phyloP scores from a whole-genome alignment of 2,888 invertebrate genomes.

The Drosophila kambysellisi region DNA sequence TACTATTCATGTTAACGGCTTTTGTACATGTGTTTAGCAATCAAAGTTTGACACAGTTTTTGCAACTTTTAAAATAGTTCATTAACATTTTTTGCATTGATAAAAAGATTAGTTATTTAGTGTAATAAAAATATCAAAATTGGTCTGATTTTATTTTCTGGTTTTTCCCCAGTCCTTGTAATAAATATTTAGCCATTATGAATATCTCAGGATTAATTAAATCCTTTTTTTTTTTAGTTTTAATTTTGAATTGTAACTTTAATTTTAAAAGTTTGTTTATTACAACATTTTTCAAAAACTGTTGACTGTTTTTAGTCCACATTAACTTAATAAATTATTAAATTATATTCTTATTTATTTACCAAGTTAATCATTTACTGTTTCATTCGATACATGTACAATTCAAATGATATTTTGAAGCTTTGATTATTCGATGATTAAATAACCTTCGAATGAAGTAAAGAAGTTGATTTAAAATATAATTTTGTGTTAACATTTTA shows the following conservation, averaged over 20 bases:
- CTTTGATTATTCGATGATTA: too few species aligned
- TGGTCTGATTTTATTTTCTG: neutral
- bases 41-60: slow-evolving; percentile 2
- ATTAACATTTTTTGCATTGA: neutral
- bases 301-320: too few species aligned
- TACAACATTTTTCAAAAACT: too few species aligned
- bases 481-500: neutral
- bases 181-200: neutral
- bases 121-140: neutral
- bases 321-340: too few species aligned
- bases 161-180: neutral
- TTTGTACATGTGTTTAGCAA: neutral
- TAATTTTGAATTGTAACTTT: neutral
- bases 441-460: too few species aligned
- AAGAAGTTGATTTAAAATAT: neutral
- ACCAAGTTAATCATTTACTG: too few species aligned
- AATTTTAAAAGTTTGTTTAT: neutral
- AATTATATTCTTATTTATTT: too few species aligned
- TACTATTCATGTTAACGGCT: neutral
- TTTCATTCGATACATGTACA: too few species aligned
- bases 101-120: neutral
- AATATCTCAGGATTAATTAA: neutral
- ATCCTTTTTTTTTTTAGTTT: neutral
- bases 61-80: neutral
- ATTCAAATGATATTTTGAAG: too few species aligned